Conservation (phyloP, 2,797 vertebrate genomes). For the Sebastes matsubarae region DNA sequence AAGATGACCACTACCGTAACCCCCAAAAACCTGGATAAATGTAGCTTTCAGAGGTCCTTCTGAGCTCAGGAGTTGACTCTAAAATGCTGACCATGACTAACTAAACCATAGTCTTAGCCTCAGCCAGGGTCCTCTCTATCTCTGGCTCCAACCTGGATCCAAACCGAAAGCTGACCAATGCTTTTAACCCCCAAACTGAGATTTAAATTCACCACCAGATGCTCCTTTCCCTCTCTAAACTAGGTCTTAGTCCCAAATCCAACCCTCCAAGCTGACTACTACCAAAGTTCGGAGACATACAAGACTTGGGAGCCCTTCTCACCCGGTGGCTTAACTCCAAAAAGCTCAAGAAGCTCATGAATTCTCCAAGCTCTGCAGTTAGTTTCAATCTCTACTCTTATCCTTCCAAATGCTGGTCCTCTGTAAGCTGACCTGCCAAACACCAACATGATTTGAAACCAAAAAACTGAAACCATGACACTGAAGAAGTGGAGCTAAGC, state of each 20-base stretch:
- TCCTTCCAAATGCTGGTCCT: neutral
- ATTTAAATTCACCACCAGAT: neutral
- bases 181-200: neutral
- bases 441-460: neutral
- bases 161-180: neutral
- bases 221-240: neutral
- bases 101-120: neutral
- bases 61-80: neutral
- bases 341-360: neutral
- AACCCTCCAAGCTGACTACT: neutral
- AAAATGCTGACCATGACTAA: slow-evolving; percentile 24
- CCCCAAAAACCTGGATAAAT: slow-evolving; percentile 25
- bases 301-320: neutral
- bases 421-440: neutral
- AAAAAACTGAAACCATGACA: neutral
- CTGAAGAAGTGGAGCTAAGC: neutral
- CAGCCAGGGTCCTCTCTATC: neutral
- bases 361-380: too few relatives aligned
- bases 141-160: neutral
- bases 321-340: neutral
- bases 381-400: neutral
- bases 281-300: neutral
- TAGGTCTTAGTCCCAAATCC: neutral
- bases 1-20: slow-evolving; percentile 41
- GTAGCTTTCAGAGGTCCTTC: slow-evolving; percentile 1